phyloP scores from a whole-genome alignment of 2,888 invertebrate species.

The Acleris cristana region DNA sequence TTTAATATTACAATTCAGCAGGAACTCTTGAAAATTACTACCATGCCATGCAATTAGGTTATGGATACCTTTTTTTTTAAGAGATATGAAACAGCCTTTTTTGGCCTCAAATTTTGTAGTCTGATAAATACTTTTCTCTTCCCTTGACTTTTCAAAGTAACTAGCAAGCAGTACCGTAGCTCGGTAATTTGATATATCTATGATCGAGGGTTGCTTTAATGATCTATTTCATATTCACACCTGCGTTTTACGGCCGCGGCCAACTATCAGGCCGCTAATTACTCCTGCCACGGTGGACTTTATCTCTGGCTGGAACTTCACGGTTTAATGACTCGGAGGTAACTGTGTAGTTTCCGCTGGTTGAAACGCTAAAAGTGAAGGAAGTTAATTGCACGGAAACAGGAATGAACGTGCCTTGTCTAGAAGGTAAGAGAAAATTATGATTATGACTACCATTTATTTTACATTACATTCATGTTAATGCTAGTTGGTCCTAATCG shows the following conservation, averaged over 20 bases:
- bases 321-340: slow-evolving; percentile 27
- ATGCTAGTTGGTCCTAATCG: no score
- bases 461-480: not conserved
- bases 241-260: slow-evolving; percentile 4
- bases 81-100: no score
- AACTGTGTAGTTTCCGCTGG: slow-evolving; percentile 25
- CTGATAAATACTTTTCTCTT: no score
- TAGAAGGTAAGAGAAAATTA: not conserved
- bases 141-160: no score
- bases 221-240: slow-evolving; percentile 21
- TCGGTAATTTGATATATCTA: not conserved
- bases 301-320: slow-evolving; percentile 27
- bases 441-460: not conserved
- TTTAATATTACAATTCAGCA: no score
- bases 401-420: slow-evolving; percentile 10
- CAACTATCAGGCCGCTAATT: slow-evolving; percentile 24
- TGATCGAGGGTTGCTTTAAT: slow-evolving; percentile 2
- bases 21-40: no score
- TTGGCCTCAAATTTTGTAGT: no score
- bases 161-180: no score
- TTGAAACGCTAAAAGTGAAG: slow-evolving; percentile 21
- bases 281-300: slow-evolving; percentile 15
- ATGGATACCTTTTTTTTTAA: no score
- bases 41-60: no score
- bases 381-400: slow-evolving; percentile 18